Evolutionary conservation across 2,888 invertebrate species (phyloP).

Genomic region (Tachina fera): DNA sequence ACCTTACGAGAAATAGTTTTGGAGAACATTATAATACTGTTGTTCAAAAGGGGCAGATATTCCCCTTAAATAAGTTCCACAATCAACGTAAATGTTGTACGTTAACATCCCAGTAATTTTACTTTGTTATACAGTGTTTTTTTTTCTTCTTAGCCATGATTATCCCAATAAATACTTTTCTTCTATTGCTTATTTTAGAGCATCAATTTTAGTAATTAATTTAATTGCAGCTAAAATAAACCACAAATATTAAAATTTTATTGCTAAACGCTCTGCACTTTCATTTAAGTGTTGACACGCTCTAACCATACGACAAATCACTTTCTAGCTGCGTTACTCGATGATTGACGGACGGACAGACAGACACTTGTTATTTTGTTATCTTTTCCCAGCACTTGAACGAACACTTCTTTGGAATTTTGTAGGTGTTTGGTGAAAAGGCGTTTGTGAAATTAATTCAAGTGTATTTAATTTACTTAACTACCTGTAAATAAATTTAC

Average conservation of each 20-base stretch:
- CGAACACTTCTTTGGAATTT: not conserved
- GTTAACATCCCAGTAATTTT: too few species aligned
- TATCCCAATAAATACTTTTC: too few species aligned
- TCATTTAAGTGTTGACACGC: slow-evolving; percentile 20
- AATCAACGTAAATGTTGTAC: too few species aligned
- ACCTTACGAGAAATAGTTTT: too few species aligned
- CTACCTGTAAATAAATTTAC: slow-evolving; percentile 58
- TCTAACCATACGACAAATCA: slow-evolving; percentile 23
- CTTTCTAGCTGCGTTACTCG: not conserved
- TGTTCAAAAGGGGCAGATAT: too few species aligned
- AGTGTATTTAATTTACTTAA: slow-evolving; percentile 62
- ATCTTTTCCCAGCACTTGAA: not conserved
- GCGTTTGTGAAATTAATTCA: slow-evolving; percentile 46
- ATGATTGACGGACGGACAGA: not conserved
- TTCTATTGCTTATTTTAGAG: too few species aligned
- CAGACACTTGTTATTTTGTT: not conserved
- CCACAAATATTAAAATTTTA: slow-evolving; percentile 10
- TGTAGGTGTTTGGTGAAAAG: slow-evolving; percentile 1
- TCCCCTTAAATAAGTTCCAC: too few species aligned
- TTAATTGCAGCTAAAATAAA: not conserved
- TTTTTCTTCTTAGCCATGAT: too few species aligned
- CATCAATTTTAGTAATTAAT: not conserved
- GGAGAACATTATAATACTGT: too few species aligned
- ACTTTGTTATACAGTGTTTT: too few species aligned
- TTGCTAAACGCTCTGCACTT: not conserved